Evolutionary conservation across 2,113 vertebrate genomes (phyloP).

Genomic region (Corydoras maculifer): DNA sequence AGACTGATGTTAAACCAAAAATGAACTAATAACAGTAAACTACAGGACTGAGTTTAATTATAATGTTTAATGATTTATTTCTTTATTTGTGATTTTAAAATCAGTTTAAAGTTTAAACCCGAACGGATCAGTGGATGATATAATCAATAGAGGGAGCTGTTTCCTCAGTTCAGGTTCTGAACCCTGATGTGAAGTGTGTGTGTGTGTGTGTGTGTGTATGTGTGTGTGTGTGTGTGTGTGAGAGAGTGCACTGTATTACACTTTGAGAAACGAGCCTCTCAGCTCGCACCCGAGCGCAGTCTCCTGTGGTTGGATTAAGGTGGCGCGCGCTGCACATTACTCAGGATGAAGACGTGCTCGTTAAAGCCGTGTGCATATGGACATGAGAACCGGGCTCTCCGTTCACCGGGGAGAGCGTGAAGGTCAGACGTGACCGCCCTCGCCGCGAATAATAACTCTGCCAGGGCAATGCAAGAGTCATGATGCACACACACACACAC

Average conservation of each 20-base stretch:
- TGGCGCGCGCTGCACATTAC: slow-evolving; percentile 12
- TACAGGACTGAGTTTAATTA: too few species aligned
- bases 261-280: not conserved
- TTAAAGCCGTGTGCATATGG: slow-evolving; percentile 22
- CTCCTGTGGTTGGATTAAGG: slow-evolving; percentile 17
- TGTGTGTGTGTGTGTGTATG: not conserved
- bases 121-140: not conserved
- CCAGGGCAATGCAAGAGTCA: slow-evolving; percentile 27
- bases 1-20: too few species aligned
- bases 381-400: slow-evolving; percentile 20
- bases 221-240: slow-evolving; percentile 13
- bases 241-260: slow-evolving; percentile 1
- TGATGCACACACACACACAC: slow-evolving; percentile 24
- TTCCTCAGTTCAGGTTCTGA: slow-evolving; percentile 44
- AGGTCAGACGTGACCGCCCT: slow-evolving; percentile 37
- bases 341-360: slow-evolving; percentile 30
- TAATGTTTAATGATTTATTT: too few species aligned
- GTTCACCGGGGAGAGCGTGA: slow-evolving; percentile 8
- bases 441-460: slow-evolving; percentile 30
- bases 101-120: too few species aligned
- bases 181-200: slow-evolving; percentile 5
- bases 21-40: too few species aligned
- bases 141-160: slow-evolving; percentile 62
- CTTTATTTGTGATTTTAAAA: too few species aligned
- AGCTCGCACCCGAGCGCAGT: not conserved